Conservation (phyloP, 2,797 vertebrate species). For the Dallia pectoralis region DNA sequence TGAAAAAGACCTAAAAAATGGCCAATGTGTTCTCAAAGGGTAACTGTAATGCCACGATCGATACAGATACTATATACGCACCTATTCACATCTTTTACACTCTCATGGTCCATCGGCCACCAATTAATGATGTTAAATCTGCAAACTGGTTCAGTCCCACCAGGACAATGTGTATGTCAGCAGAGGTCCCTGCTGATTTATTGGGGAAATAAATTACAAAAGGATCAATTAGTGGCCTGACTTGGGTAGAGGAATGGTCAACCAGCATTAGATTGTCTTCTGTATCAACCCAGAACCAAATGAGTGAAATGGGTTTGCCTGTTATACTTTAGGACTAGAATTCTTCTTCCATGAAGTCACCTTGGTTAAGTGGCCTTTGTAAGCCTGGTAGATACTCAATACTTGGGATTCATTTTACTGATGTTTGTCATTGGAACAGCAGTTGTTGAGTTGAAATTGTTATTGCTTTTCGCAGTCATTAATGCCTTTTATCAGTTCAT, state of each 20-base stretch:
- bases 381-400: not conserved
- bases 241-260: slow-evolving; percentile 25
- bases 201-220: slow-evolving; percentile 54
- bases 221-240: slow-evolving; percentile 23
- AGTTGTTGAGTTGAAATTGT: not conserved
- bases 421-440: not conserved
- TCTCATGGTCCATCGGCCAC: no score
- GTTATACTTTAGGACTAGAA: not conserved
- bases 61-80: no score
- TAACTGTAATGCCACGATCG: no score
- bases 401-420: not conserved
- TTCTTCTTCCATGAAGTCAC: not conserved
- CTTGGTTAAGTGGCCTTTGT: no score
- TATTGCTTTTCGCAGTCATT: not conserved
- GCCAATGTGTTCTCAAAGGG: no score
- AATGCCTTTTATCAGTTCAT: not conserved
- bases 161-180: no score
- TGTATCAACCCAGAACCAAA: slow-evolving; percentile 9
- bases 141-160: no score
- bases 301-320: slow-evolving; percentile 2
- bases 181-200: slow-evolving; percentile 47
- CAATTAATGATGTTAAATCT: no score
- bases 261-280: not conserved
- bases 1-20: no score
- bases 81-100: no score